phyloP scores from a whole-genome alignment of 2,113 vertebrate species.

The Peucedramus taeniatus region DNA sequence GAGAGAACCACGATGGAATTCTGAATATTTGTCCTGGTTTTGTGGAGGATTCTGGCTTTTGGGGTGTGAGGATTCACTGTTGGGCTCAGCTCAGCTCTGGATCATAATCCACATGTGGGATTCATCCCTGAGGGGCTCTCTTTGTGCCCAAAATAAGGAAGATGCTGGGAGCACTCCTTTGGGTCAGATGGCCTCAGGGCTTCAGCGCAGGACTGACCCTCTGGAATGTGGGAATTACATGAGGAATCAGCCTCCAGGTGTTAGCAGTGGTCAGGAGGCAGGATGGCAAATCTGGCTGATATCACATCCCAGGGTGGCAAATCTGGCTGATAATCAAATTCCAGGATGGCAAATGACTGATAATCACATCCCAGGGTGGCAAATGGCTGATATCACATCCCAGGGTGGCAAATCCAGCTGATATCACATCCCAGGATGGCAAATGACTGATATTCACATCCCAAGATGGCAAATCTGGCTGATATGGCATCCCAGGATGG shows the following conservation, averaged over 20 bases:
- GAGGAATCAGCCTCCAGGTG: not conserved
- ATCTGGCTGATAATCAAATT: too few species aligned
- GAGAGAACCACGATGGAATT: not conserved
- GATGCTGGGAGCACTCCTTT: rapidly evolving
- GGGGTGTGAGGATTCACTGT: not conserved
- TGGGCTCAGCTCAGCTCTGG: not conserved
- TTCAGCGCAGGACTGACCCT: rapidly evolving
- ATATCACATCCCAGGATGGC: not conserved
- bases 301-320: not conserved
- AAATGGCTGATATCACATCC: not conserved
- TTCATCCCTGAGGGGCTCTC: not conserved
- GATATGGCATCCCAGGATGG: not conserved
- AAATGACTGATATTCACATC: not conserved
- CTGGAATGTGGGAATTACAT: not conserved
- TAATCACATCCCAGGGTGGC: not conserved
- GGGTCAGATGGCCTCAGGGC: not conserved
- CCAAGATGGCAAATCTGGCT: not conserved
- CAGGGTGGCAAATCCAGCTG: not conserved
- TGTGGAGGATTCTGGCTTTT: not conserved
- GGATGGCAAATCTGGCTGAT: not conserved
- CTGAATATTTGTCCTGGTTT: not conserved
- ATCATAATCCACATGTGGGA: not conserved
- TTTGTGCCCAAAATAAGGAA: rapidly evolving
- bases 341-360: not conserved
- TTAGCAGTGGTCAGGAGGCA: not conserved